A percentile compares a stretch with the other conserved stretches of the same genome.
Evolutionary conservation across 2,888 invertebrate species (phyloP).

Genomic region (Horisme vitalbata): DNA sequence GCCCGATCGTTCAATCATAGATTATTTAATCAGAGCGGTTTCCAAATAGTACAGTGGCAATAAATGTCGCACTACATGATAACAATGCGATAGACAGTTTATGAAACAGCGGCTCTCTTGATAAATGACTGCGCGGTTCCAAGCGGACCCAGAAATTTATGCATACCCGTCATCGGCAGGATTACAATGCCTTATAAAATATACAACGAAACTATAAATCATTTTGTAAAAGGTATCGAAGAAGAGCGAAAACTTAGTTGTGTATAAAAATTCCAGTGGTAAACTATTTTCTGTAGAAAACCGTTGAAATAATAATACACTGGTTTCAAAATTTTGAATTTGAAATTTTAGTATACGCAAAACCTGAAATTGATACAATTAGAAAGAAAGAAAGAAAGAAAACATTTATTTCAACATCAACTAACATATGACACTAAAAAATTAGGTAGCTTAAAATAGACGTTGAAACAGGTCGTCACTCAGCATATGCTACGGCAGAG

Average conservation of each 20-base stretch:
- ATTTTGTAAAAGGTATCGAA: constrained; percentile 11
- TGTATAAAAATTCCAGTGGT: constrained; percentile 11
- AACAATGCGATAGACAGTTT: constrained; percentile 73
- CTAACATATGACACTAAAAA: no score
- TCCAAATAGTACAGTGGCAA: constrained; percentile 55
- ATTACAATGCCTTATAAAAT: constrained; percentile 44
- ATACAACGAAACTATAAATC: constrained; percentile 31
- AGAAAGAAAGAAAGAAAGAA: no score
- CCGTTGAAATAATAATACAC: neutral
- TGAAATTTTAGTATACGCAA: no score
- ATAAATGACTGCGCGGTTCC: constrained; percentile 59
- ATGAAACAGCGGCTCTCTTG: constrained; percentile 63
- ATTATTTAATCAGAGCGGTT: constrained; percentile 59
- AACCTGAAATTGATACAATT: no score
- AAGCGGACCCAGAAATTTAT: constrained; percentile 60
- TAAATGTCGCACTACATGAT: constrained; percentile 70
- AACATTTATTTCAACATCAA: no score
- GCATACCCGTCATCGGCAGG: constrained; percentile 64
- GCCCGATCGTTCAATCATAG: constrained; percentile 42
- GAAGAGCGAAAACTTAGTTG: constrained; percentile 5
- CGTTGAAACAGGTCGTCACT: no score
- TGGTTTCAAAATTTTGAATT: no score
- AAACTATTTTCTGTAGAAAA: neutral
- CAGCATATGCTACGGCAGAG: no score
- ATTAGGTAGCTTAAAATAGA: no score